These are phyloP conservation scores for Sorex fumeus DNA, from an alignment of 2,113 vertebrate species.

Conservation along the genomic window DNA sequence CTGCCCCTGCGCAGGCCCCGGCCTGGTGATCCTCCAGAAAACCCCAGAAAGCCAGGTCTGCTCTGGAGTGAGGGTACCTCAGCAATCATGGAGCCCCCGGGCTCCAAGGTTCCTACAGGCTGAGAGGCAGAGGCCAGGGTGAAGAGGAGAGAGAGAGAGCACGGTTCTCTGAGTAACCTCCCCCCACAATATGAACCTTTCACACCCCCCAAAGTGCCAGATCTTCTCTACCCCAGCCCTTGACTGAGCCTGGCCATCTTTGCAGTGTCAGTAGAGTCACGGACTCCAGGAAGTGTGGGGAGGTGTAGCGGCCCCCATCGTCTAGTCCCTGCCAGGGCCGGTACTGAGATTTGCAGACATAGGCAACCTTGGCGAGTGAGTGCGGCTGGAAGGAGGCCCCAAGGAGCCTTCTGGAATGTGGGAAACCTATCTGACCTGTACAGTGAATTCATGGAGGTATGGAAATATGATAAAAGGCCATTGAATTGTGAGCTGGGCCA, in stretches of 20 bases:
- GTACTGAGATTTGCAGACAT: background rate
- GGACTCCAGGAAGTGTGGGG: background rate
- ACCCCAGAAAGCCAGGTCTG: background rate
- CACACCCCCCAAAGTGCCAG: background rate
- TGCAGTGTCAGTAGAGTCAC: background rate
- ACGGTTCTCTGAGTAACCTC: background rate
- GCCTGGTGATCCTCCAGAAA: background rate
- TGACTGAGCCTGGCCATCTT: background rate
- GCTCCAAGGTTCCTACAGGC: background rate
- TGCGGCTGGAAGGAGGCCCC: background rate
- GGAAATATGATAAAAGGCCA: background rate
- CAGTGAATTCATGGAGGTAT: background rate
- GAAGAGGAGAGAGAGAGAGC: background rate
- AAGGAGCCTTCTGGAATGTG: background rate
- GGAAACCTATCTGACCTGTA: background rate
- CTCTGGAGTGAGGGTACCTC: background rate
- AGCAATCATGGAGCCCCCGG: too few species aligned
- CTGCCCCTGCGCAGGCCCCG: too few species aligned
- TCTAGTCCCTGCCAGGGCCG: background rate
- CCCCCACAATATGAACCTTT: background rate
- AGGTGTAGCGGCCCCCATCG: too few species aligned
- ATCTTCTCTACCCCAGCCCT: background rate
- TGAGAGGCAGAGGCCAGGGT: background rate
- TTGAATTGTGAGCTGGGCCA: fast-evolving
- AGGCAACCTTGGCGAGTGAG: background rate